phyloP scores from a whole-genome alignment of 1,140 invertebrate species.

The Drosophila malerkotliana region DNA sequence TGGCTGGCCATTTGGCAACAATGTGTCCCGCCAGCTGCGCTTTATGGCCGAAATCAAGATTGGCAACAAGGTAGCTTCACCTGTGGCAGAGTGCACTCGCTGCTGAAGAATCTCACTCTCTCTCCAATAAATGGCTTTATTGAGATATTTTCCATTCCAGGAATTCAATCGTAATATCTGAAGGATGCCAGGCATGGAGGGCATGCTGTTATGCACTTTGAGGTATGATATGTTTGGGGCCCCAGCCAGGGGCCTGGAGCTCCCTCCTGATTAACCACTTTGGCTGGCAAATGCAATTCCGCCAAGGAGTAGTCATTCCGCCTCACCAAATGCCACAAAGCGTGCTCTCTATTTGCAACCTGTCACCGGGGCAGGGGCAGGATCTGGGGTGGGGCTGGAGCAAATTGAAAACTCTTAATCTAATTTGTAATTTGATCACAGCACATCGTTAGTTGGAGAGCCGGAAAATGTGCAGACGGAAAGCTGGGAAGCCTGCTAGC shows the following conservation, averaged over 20 bases:
- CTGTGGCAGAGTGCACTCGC: not conserved
- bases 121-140: not conserved
- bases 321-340: no score
- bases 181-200: no score
- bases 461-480: not conserved
- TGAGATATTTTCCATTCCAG: not conserved
- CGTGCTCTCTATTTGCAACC: conserved; percentile 10
- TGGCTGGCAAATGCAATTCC: no score
- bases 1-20: not conserved
- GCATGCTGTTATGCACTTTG: no score
- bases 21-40: conserved; percentile 17
- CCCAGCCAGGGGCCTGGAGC: no score
- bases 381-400: not conserved
- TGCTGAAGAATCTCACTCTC: no score
- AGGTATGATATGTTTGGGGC: no score
- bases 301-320: no score
- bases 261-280: no score
- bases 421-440: conserved; percentile 58
- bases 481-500: conserved; percentile 24
- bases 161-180: not conserved
- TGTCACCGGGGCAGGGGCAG: not conserved
- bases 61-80: conserved; percentile 25
- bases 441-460: conserved; percentile 28
- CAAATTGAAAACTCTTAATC: conserved; percentile 70
- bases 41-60: conserved; percentile 5